Conservation (phyloP, 1,140 invertebrate genomes). For the Chymomyza costata region DNA sequence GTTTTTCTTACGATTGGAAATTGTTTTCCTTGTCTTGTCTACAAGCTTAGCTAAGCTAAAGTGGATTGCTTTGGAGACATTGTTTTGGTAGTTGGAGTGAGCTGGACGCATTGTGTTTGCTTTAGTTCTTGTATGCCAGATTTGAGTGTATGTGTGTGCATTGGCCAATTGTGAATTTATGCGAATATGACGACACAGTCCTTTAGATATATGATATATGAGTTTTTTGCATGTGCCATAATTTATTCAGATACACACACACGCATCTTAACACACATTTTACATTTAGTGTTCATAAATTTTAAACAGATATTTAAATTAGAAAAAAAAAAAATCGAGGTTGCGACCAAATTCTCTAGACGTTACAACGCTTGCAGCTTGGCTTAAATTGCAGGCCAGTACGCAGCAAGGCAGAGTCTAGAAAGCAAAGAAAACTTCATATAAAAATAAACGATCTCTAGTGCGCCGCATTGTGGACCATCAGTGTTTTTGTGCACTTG, state of each 20-base stretch:
- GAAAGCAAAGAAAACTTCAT: too few relatives aligned
- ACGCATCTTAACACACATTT: conserved; percentile 12
- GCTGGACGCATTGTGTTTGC: conserved; percentile 39
- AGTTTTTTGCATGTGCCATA: conserved; percentile 70
- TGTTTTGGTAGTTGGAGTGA: conserved; percentile 19
- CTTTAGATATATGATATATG: conserved; percentile 70
- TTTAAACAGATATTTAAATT: too few relatives aligned
- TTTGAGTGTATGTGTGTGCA: too few relatives aligned
- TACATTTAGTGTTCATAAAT: conserved; percentile 73
- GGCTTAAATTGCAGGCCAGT: too few relatives aligned
- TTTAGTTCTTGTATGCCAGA: conserved; percentile 17
- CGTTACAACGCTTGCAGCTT: too few relatives aligned
- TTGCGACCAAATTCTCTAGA: too few relatives aligned
- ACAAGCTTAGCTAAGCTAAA: neutral
- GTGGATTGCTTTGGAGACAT: conserved; percentile 32
- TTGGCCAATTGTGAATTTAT: too few relatives aligned
- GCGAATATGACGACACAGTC: conserved; percentile 45
- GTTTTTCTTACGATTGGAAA: conserved; percentile 65
- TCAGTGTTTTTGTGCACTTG: too few relatives aligned
- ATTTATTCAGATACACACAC: conserved; percentile 43
- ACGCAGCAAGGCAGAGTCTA: too few relatives aligned
- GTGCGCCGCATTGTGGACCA: too few relatives aligned
- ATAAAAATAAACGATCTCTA: too few relatives aligned
- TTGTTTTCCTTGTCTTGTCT: conserved; percentile 58
- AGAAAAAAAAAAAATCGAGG: too few relatives aligned